Conservation (phyloP, 1,140 invertebrate genomes). For the Euura lappo region DNA sequence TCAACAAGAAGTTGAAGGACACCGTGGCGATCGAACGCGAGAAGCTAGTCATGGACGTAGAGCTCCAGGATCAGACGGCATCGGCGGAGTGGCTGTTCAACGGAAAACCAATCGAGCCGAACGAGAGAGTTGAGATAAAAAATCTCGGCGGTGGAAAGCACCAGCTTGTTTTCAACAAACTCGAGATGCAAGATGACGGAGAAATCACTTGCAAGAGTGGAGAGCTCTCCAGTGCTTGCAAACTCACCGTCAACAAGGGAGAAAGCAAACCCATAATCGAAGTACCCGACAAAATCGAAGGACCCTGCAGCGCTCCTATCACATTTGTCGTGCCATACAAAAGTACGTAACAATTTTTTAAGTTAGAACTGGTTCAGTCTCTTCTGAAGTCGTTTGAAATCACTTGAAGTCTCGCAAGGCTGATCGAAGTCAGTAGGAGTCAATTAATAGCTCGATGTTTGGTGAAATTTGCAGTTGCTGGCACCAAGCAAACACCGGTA, state of each 20-base stretch:
- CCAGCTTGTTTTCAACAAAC: conserved; percentile 84
- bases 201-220: conserved; percentile 87
- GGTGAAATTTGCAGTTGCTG: conserved; percentile 69
- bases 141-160: conserved; percentile 92
- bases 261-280: conserved; percentile 83
- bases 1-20: conserved; percentile 96
- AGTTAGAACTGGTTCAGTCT: background rate
- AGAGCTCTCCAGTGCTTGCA: conserved; percentile 79
- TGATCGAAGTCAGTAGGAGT: background rate
- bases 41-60: conserved; percentile 87
- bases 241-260: conserved; percentile 83
- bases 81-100: conserved; percentile 94
- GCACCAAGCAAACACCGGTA: conserved; percentile 83
- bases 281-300: conserved; percentile 81
- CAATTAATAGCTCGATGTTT: background rate
- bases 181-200: conserved; percentile 82
- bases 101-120: conserved; percentile 80
- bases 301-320: conserved; percentile 79
- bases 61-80: conserved; percentile 93
- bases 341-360: conserved; percentile 64
- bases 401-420: conserved; percentile 11
- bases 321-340: conserved; percentile 90
- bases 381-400: background rate
- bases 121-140: conserved; percentile 86
- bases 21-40: conserved; percentile 89